Evolutionary conservation across 2,888 invertebrate species (phyloP).

Genomic region (Dolomedes plantarius): DNA sequence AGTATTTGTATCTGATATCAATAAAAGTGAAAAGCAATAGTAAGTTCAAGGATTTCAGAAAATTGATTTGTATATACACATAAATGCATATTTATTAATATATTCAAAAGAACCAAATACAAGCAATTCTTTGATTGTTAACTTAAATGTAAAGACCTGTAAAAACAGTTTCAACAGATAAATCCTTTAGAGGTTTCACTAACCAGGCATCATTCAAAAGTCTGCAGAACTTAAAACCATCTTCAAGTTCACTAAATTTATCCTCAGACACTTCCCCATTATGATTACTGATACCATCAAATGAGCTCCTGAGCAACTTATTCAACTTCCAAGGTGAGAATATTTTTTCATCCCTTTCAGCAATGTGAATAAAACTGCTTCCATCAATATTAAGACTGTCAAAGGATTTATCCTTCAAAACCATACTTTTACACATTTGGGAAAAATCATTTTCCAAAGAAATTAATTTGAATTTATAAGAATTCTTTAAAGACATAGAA

Average conservation of each 20-base stretch:
- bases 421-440: not conserved
- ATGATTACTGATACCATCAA: not conserved
- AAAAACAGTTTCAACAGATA: constrained; percentile 34
- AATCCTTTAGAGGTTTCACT: constrained; percentile 5
- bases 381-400: constrained; percentile 14
- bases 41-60: no score
- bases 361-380: constrained; percentile 39
- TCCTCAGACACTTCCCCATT: constrained; percentile 14
- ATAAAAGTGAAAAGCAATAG: no score
- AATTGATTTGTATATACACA: no score
- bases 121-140: no score
- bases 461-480: not conserved
- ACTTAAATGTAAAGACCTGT: constrained; percentile 51
- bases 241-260: constrained; percentile 21
- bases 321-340: not conserved
- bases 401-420: not conserved
- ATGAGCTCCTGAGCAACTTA: not conserved
- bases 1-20: no score
- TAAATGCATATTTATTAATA: no score
- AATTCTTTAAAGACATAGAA: not conserved
- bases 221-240: constrained; percentile 7
- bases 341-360: not conserved
- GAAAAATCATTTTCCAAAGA: not conserved
- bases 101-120: no score
- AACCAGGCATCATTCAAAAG: constrained; percentile 38